phyloP scores from a whole-genome alignment of 2,888 invertebrate species.

The Nemotelus nigrinus region DNA sequence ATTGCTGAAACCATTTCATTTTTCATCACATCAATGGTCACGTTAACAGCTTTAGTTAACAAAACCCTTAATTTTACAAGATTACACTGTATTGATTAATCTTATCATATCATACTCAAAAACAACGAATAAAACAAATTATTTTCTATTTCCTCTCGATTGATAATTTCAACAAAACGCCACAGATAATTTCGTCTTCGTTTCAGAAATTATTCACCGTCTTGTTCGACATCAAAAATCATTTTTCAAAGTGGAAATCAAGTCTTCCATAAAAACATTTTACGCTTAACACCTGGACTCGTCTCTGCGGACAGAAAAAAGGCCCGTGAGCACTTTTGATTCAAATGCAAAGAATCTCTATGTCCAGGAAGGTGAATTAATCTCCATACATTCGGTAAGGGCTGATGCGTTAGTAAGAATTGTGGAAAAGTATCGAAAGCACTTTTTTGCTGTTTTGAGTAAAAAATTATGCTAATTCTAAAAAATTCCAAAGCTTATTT shows the following conservation, averaged over 20 bases:
- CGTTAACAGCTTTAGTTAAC: too few relatives aligned
- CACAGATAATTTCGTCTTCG: background rate
- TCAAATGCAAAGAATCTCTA: background rate
- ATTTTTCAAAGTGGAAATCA: slow-evolving; percentile 37
- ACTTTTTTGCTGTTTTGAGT: too few relatives aligned
- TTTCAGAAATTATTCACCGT: slow-evolving; percentile 28
- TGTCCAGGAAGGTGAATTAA: background rate
- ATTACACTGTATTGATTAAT: too few relatives aligned
- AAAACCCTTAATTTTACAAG: too few relatives aligned
- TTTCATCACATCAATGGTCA: too few relatives aligned
- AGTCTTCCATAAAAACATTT: slow-evolving; percentile 22
- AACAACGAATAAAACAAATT: too few relatives aligned
- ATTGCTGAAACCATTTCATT: too few relatives aligned
- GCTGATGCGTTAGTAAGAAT: background rate
- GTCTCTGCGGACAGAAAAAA: slow-evolving; percentile 18
- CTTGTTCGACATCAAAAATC: slow-evolving; percentile 33
- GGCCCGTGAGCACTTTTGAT: slow-evolving; percentile 12
- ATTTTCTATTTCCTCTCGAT: too few relatives aligned
- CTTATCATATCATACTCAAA: too few relatives aligned
- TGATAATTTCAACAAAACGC: slow-evolving; percentile 2
- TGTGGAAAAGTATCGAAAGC: background rate
- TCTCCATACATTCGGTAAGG: background rate
- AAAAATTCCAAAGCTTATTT: too few relatives aligned
- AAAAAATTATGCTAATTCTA: too few relatives aligned
- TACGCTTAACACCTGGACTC: slow-evolving; percentile 30